Conservation (phyloP, 2,888 invertebrate genomes). For the Bembecia ichneumoniformis region DNA sequence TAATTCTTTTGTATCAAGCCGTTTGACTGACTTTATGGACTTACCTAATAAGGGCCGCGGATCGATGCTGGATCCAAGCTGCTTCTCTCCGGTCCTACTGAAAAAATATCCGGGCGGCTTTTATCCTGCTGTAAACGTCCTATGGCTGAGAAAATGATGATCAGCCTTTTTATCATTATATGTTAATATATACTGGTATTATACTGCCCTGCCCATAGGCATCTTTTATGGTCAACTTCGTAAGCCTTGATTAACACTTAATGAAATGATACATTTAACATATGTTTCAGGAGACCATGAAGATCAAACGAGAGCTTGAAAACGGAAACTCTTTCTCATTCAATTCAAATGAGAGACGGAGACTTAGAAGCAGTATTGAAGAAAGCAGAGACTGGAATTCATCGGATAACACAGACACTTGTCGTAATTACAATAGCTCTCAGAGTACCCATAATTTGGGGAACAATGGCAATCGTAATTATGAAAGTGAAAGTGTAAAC, state of each 20-base stretch:
- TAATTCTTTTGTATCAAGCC: too few relatives aligned
- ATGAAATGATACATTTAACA: slow-evolving; percentile 6
- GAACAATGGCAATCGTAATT: slow-evolving; percentile 27
- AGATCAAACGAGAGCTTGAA: slow-evolving; percentile 40
- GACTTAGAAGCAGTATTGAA: slow-evolving; percentile 18
- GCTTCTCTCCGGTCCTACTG: too few relatives aligned
- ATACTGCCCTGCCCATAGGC: too few relatives aligned
- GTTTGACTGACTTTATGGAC: too few relatives aligned
- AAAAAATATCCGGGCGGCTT: too few relatives aligned
- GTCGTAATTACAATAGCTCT: slow-evolving; percentile 19
- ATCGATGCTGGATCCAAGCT: too few relatives aligned
- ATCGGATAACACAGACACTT: slow-evolving; percentile 21
- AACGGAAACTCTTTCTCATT: slow-evolving; percentile 46
- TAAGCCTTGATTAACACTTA: neutral
- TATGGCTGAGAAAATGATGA: too few relatives aligned
- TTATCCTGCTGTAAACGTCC: too few relatives aligned
- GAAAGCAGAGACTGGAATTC: slow-evolving; percentile 30
- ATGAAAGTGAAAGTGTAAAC: slow-evolving; percentile 23
- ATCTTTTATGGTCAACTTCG: too few relatives aligned
- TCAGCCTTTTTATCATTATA: too few relatives aligned
- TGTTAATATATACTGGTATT: too few relatives aligned
- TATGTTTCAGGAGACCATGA: slow-evolving; percentile 58
- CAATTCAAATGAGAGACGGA: slow-evolving; percentile 20
- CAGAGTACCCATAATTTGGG: neutral
- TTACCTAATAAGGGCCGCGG: too few relatives aligned